Base-by-base conservation (phyloP, 2,888 invertebrate genomes). In the Cyrtodaria siliqua region DNA sequence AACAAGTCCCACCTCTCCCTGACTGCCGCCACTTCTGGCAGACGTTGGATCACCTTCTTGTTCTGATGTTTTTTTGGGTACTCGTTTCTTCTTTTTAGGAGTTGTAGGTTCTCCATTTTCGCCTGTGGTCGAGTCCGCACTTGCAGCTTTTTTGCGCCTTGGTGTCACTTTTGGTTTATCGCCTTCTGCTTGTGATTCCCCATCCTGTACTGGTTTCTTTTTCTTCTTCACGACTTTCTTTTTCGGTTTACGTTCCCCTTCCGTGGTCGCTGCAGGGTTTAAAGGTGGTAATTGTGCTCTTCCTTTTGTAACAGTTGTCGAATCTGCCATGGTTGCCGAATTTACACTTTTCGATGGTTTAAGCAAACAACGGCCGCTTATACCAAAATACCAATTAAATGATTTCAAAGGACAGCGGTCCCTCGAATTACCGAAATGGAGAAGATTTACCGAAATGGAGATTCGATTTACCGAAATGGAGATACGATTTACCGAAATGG, bases 161-260 rank as follows among this genome's bases (percentile, higher is more conserved):
- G 84, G 83, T 12, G 85, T 79, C 72, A 84, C 68, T 68, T 81
- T 79, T 44, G 83, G 57, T 69, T 69, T 60, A 57, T 79, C 63
- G 40, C 80, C 69, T 49, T 69, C 73, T 66, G 73, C 47, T 63
- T 78, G 40, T 24, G 60, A 49, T 56, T 69, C 55, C 23, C 38
- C 70, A n/a, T 76, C 73, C 23, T 68, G 82, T 4, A 56, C 49
- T 47, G 84, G 83, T 57, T 86, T 87, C 76, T 87, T 87, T 70
- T 85, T 86, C 64, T 86, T 88, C 72, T 79, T 85, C 59, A 84
- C 86, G 27, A 82, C 80, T 26, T 85, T 83, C 52, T 81, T 84
- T 26, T 80, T 82, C 16, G 75, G 79, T 55, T 80, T 76, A 29
- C 50, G 74, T 26, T 69, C 80, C 6, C 62, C 72, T 20, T 55